Base-by-base conservation (phyloP, 2,113 vertebrate species). In the Cyprinodon variegatus region DNA sequence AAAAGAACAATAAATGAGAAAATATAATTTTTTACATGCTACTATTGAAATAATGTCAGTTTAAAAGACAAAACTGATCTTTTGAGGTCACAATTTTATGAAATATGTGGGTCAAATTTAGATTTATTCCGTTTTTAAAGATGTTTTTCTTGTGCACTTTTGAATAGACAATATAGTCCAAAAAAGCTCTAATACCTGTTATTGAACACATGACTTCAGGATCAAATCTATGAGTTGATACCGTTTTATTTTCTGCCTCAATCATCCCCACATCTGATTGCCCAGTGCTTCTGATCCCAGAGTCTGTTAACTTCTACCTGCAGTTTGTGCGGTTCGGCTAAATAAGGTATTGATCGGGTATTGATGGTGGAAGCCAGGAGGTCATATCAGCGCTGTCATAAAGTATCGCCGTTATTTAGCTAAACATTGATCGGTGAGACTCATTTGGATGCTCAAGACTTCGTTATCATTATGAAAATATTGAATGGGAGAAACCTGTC, bases 311-410 rank as follows among this genome's bases (percentile, higher is more conserved):
- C 66, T 40, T 45, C 13, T 53, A 20, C 11, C 64, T 72, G 53
- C 40, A 13, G 60, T n/a, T 50, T 53, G 10, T 45, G 65, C 73
- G 50, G 78, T 78, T 29, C 70, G 22, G 43, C 68, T 61, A 81
- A 72, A 79, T 87, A 69, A 77, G 37, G 14, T 87, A 79, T 86
- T 64, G 82, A 89, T 85, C 66, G 45, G 74, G n/a, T 66, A 57
- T 72, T 62, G 70, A 75, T 46, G 46, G 36, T 38, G 29, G 4
- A 57, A 14, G 29, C 37, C 60, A n/a, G n/a, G 46, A 53, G 59
- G 50, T 67, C 46, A 11, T 38, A 72, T 77, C 67, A 68, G 39
- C 66, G 61, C 63, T 40, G 79, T 81, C 77, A 67, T 62, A 48
- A 81, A 77, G 68, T 77, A 61, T 74, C 67, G 66, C 59, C 53